A percentile compares a stretch with the other conserved stretches of the same genome.
These are phyloP conservation scores for Drosophila rufa DNA, from an alignment of 1,140 invertebrate species.

Conservation along the genomic window DNA sequence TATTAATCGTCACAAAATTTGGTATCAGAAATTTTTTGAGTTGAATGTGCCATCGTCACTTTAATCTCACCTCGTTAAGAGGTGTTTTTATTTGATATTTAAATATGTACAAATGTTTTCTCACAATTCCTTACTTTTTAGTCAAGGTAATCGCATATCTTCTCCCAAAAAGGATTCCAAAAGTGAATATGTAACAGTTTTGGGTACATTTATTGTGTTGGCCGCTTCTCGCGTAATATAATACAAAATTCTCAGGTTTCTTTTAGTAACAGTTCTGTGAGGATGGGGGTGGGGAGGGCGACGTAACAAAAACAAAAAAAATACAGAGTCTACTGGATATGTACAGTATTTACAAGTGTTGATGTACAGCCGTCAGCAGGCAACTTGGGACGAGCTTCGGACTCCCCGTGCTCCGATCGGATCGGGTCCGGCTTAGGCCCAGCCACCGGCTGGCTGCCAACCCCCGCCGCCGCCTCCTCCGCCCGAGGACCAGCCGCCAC, in stretches of 20 bases:
- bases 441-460: constrained; percentile 80
- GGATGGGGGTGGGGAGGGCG: not conserved
- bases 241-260: constrained; percentile 7
- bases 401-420: not conserved
- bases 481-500: constrained; percentile 30
- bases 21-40: too few species aligned
- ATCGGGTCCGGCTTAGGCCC: constrained; percentile 53
- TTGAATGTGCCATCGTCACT: too few species aligned
- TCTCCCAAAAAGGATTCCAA: not conserved
- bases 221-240: constrained; percentile 5
- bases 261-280: constrained; percentile 28
- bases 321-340: constrained; percentile 34
- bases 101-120: too few species aligned
- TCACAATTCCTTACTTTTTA: not conserved
- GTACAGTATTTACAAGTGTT: constrained; percentile 72
- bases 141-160: not conserved
- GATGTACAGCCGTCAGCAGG: not conserved
- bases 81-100: too few species aligned
- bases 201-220: constrained; percentile 26
- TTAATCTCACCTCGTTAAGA: too few species aligned
- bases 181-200: constrained; percentile 6
- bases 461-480: constrained; percentile 66
- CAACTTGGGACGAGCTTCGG: too few species aligned
- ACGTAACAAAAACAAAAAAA: constrained; percentile 31
- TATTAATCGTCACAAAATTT: too few species aligned